phyloP scores from a whole-genome alignment of 1,140 invertebrate genomes.

The Drosophila ananassae region DNA sequence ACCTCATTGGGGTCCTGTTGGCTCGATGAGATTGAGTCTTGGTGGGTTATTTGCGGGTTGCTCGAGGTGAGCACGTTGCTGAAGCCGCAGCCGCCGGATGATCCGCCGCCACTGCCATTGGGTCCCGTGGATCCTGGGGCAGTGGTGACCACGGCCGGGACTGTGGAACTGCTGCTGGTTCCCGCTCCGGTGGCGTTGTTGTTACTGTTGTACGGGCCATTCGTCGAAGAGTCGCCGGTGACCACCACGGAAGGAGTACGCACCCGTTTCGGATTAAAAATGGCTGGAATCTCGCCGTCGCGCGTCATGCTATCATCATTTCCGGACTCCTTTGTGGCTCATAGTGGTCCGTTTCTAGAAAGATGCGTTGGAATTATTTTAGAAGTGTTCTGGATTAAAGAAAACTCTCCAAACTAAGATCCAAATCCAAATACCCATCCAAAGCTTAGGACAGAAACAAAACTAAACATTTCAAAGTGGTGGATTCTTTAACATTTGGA shows the following conservation, averaged over 20 bases:
- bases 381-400: neutral
- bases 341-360: slow-evolving; percentile 48
- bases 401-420: no score
- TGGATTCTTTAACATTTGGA: neutral
- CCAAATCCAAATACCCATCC: neutral
- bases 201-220: slow-evolving; percentile 84
- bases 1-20: slow-evolving; percentile 85
- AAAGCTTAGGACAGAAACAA: neutral
- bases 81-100: slow-evolving; percentile 67
- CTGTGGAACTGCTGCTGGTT: slow-evolving; percentile 42
- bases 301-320: slow-evolving; percentile 82
- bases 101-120: slow-evolving; percentile 28
- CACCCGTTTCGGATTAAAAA: slow-evolving; percentile 90
- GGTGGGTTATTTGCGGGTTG: slow-evolving; percentile 85
- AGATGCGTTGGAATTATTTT: neutral
- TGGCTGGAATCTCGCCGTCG: slow-evolving; percentile 89
- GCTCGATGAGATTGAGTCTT: slow-evolving; percentile 86
- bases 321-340: slow-evolving; percentile 41
- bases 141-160: slow-evolving; percentile 10
- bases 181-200: slow-evolving; percentile 29
- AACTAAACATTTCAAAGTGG: neutral
- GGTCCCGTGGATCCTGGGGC: slow-evolving; percentile 6
- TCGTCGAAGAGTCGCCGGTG: slow-evolving; percentile 87
- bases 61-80: slow-evolving; percentile 83
- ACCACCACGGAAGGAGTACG: slow-evolving; percentile 89